A percentile compares a stretch with the other conserved stretches of the same genome.
phyloP scores from a whole-genome alignment of 2,113 vertebrate species.

The Willisornis vidua region DNA sequence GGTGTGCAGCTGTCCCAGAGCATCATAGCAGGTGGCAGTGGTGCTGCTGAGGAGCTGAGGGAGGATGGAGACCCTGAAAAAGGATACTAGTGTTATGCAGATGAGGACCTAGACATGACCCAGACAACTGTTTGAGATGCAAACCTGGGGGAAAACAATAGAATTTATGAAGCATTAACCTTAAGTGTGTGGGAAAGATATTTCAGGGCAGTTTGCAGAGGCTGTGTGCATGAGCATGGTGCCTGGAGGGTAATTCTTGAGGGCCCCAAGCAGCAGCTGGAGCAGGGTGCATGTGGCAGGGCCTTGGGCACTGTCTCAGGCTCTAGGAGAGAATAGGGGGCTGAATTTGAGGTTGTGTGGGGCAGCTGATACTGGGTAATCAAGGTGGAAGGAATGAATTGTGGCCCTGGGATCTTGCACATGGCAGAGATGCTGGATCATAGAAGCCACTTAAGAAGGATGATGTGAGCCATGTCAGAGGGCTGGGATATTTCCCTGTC shows the following conservation, averaged over 20 bases:
- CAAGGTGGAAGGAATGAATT: neutral
- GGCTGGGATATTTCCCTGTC: neutral
- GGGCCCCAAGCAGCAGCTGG: neutral
- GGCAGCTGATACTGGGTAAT: neutral
- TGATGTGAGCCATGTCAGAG: neutral
- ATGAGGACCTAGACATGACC: accelerated
- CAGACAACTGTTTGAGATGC: neutral
- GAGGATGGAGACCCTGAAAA: neutral
- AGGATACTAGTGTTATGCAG: accelerated
- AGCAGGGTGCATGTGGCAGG: neutral
- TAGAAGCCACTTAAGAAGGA: neutral
- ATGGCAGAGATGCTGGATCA: neutral
- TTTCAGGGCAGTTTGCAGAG: accelerated
- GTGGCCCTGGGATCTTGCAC: neutral
- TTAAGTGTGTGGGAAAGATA: neutral
- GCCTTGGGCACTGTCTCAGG: neutral
- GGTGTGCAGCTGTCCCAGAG: neutral
- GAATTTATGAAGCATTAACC: neutral
- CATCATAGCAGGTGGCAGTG: accelerated
- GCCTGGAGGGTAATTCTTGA: neutral
- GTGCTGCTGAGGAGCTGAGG: neutral
- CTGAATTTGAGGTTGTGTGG: neutral
- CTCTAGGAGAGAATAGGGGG: neutral
- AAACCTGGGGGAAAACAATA: neutral
- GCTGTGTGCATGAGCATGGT: accelerated